These are phyloP conservation scores for Augochlora pura DNA, from an alignment of 1,140 invertebrate species.

Conservation along the genomic window DNA sequence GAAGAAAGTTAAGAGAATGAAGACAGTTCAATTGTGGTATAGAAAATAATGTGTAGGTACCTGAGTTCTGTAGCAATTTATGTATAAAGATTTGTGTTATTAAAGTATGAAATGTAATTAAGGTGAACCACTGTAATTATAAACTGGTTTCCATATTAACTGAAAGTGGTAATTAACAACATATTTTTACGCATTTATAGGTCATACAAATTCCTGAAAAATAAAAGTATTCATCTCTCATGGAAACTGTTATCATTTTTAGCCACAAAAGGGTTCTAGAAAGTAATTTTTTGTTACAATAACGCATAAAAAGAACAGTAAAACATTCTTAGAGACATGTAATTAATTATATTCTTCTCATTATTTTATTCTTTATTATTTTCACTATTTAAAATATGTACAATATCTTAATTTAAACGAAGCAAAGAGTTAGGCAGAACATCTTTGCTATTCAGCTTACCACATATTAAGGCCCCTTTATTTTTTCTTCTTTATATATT, in stretches of 20 bases:
- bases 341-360: constrained; percentile 45
- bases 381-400: constrained; percentile 60
- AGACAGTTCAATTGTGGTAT: constrained; percentile 93
- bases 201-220: too few species aligned
- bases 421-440: constrained; percentile 53
- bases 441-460: constrained; percentile 55
- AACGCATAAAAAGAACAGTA: constrained; percentile 13
- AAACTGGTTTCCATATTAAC: constrained; percentile 41
- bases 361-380: constrained; percentile 43
- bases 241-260: too few species aligned
- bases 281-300: neutral
- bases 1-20: constrained; percentile 97
- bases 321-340: constrained; percentile 51
- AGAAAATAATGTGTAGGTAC: constrained; percentile 85
- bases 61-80: constrained; percentile 23
- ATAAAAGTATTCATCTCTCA: too few species aligned
- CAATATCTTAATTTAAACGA: constrained; percentile 53
- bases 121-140: constrained; percentile 30
- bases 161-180: constrained; percentile 19
- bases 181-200: too few species aligned
- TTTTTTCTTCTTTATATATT: constrained; percentile 50
- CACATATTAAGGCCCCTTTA: constrained; percentile 61
- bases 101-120: constrained; percentile 34
- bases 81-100: constrained; percentile 50
- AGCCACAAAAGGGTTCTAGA: constrained; percentile 17